phyloP scores from a whole-genome alignment of 2,113 vertebrate genomes.

The Cisticola juncidis region DNA sequence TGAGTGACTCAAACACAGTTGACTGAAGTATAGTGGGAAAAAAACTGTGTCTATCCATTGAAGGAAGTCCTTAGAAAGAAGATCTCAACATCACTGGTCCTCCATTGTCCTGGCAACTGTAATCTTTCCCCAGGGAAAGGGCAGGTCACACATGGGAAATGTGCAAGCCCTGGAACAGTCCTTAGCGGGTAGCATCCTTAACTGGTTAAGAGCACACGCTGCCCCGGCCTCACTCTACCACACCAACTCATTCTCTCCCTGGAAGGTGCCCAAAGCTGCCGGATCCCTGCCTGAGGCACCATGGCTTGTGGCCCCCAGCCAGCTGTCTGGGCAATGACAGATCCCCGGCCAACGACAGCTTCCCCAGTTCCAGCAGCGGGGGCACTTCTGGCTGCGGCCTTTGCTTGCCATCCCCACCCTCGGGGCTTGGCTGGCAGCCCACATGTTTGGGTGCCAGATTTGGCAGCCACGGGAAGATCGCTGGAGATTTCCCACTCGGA shows the following conservation, averaged over 20 bases:
- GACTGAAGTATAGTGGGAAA: not conserved
- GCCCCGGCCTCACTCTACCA: not conserved
- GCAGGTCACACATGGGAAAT: accelerated
- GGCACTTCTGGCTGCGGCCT: not conserved
- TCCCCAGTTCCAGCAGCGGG: not conserved
- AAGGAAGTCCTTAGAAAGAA: not conserved
- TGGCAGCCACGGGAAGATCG: not conserved
- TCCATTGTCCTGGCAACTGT: not conserved
- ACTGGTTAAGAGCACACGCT: accelerated
- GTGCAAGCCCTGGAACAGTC: not conserved
- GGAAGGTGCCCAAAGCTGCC: not conserved
- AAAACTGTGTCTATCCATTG: not conserved
- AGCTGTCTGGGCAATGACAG: not conserved
- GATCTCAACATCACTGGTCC: not conserved
- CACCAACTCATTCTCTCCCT: not conserved
- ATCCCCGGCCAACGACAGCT: not conserved
- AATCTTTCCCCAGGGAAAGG: not conserved
- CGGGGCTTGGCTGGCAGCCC: not conserved
- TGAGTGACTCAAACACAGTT: not conserved
- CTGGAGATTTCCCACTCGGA: no score
- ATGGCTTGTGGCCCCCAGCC: not conserved
- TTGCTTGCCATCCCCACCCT: accelerated
- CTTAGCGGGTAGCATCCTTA: not conserved
- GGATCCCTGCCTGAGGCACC: not conserved
- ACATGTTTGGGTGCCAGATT: no score